These are phyloP conservation scores for Leptobrachium leishanense DNA, from an alignment of 2,113 vertebrate genomes.

Conservation along the genomic window DNA sequence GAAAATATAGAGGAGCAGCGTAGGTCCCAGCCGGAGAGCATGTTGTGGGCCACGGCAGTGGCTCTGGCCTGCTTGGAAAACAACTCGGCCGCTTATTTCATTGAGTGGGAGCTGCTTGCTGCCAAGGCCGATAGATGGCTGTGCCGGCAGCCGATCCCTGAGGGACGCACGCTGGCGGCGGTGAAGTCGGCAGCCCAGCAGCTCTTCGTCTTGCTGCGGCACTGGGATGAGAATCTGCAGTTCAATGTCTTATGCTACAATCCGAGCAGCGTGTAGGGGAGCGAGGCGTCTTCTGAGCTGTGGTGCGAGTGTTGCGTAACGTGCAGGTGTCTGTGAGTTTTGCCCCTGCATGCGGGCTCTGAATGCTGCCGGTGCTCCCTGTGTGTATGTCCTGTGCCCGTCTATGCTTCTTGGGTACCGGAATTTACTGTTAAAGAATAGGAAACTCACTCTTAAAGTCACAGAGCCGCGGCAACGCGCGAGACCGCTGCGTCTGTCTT, in stretches of 20 bases:
- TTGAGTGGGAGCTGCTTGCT: constrained; percentile 92
- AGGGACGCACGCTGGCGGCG: constrained; percentile 69
- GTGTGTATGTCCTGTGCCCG: background rate
- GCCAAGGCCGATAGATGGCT: constrained; percentile 92
- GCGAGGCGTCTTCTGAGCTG: background rate
- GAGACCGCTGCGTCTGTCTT: too few relatives aligned
- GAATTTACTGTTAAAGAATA: too few relatives aligned
- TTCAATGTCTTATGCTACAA: constrained; percentile 96
- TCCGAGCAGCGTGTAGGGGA: constrained; percentile 76
- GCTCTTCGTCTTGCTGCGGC: constrained; percentile 92
- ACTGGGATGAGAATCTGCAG: constrained; percentile 95
- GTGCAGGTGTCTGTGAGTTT: background rate
- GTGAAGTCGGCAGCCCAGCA: constrained; percentile 88
- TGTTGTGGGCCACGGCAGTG: constrained; percentile 90
- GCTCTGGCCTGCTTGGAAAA: constrained; percentile 95
- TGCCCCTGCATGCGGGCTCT: constrained; percentile 6
- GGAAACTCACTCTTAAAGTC: too few relatives aligned
- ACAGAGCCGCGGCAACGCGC: too few relatives aligned
- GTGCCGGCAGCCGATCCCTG: constrained; percentile 75
- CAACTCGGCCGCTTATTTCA: constrained; percentile 86
- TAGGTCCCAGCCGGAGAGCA: constrained; percentile 69
- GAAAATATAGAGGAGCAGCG: constrained; percentile 24
- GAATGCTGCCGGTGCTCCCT: constrained; percentile 2
- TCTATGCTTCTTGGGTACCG: background rate
- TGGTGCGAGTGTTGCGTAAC: constrained; percentile 31